These are phyloP conservation scores for Psylliodes chrysocephalus DNA, from an alignment of 2,888 invertebrate genomes.

Conservation along the genomic window DNA sequence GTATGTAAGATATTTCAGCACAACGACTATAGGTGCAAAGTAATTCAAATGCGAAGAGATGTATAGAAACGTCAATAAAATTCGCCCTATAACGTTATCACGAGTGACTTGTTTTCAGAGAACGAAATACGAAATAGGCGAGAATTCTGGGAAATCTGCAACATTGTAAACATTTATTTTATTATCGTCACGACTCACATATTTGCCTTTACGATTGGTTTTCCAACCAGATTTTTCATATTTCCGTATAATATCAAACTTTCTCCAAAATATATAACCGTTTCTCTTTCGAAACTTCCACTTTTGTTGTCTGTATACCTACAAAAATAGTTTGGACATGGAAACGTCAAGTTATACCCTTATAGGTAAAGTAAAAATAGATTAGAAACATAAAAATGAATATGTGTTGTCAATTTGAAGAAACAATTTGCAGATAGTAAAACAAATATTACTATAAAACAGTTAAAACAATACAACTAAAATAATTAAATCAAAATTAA, in stretches of 20 bases:
- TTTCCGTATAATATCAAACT: constrained; percentile 21
- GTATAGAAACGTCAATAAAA: constrained; percentile 32
- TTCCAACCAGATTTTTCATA: constrained; percentile 43
- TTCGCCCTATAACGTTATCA: constrained; percentile 34
- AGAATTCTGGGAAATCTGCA: constrained; percentile 50
- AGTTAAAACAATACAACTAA: too few species aligned
- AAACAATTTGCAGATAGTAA: too few species aligned
- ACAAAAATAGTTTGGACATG: too few species aligned
- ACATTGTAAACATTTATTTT: constrained; percentile 57
- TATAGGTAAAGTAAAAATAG: too few species aligned
- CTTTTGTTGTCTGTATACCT: too few species aligned
- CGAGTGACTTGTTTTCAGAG: constrained; percentile 36
- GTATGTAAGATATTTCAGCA: too few species aligned
- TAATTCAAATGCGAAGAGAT: constrained; percentile 21
- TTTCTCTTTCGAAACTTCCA: constrained; percentile 29
- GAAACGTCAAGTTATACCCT: too few species aligned
- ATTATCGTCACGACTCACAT: constrained; percentile 57
- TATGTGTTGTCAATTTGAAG: too few species aligned
- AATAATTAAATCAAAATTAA: too few species aligned
- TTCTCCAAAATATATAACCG: constrained; percentile 13
- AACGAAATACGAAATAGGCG: constrained; percentile 38
- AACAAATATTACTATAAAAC: too few species aligned
- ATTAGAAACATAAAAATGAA: too few species aligned
- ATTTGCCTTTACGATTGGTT: constrained; percentile 55
- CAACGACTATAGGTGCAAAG: too few species aligned